These are phyloP conservation scores for Enchytraeus crypticus DNA, from an alignment of 2,888 invertebrate genomes.

Conservation along the genomic window DNA sequence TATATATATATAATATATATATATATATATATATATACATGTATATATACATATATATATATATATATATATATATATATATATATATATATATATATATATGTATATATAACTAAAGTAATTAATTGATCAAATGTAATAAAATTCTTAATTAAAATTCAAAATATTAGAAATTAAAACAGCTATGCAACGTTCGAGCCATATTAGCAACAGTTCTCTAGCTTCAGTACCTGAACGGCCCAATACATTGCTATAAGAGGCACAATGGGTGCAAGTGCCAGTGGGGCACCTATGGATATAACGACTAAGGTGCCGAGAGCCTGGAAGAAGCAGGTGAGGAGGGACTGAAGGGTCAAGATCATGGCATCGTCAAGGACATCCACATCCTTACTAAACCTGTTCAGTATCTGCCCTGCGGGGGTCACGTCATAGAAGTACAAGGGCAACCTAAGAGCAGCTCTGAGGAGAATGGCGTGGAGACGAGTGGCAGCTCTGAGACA, in stretches of 20 bases:
- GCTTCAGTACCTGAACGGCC: conserved; percentile 34
- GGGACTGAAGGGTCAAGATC: conserved; percentile 29
- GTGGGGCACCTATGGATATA: conserved; percentile 34
- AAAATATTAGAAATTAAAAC: too few species aligned
- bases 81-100: too few species aligned
- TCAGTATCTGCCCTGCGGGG: conserved; percentile 39
- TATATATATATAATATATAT: too few species aligned
- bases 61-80: too few species aligned
- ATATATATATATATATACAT: too few species aligned
- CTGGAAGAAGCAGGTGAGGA: conserved; percentile 23
- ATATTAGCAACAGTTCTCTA: too few species aligned
- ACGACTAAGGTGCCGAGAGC: conserved; percentile 30
- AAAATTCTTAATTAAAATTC: too few species aligned
- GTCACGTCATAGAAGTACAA: conserved; percentile 42
- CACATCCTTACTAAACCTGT: conserved; percentile 32
- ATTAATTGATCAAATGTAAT: too few species aligned
- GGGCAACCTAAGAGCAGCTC: conserved; percentile 37
- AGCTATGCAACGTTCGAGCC: too few species aligned
- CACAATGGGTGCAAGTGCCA: conserved; percentile 30
- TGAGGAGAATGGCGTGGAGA: conserved; percentile 40
- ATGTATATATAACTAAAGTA: too few species aligned
- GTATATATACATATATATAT: too few species aligned
- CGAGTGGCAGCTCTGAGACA: conserved; percentile 40
- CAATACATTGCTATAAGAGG: conserved; percentile 32
- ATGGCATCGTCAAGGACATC: conserved; percentile 15